A percentile compares a stretch with the other conserved stretches of the same genome.
These are phyloP conservation scores for Drosophila meridionalis DNA, from an alignment of 2,888 invertebrate species.

Conservation along the genomic window DNA sequence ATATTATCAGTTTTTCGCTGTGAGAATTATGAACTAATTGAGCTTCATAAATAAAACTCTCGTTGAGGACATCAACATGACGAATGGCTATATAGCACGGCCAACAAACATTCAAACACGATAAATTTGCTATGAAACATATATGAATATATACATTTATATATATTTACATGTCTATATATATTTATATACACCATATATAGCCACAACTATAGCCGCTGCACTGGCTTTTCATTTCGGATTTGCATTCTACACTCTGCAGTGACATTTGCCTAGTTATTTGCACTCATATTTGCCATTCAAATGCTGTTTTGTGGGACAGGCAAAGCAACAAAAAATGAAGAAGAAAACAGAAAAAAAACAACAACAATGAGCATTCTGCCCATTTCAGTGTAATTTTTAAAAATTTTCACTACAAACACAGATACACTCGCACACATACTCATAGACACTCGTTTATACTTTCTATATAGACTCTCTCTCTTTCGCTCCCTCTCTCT, in stretches of 20 bases:
- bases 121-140: background rate
- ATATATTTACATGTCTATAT: background rate
- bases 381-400: conserved; percentile 56
- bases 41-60: too few relatives aligned
- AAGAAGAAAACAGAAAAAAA: conserved; percentile 10
- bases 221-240: conserved; percentile 14
- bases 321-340: conserved; percentile 1
- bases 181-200: background rate
- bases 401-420: conserved; percentile 41
- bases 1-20: too few relatives aligned
- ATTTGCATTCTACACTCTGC: conserved; percentile 40
- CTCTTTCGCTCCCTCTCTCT: background rate
- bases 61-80: too few relatives aligned
- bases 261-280: conserved; percentile 61
- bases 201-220: background rate
- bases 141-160: background rate
- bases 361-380: conserved; percentile 26
- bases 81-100: background rate
- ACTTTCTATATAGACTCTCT: conserved; percentile 12
- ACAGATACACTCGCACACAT: background rate
- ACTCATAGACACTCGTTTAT: conserved; percentile 7
- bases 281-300: conserved; percentile 56
- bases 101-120: background rate
- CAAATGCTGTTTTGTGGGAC: conserved; percentile 45
- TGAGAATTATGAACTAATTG: too few relatives aligned